A percentile compares a stretch with the other conserved stretches of the same genome.
These are phyloP conservation scores for Melanotus villosus DNA, from an alignment of 2,888 invertebrate species.

Conservation along the genomic window DNA sequence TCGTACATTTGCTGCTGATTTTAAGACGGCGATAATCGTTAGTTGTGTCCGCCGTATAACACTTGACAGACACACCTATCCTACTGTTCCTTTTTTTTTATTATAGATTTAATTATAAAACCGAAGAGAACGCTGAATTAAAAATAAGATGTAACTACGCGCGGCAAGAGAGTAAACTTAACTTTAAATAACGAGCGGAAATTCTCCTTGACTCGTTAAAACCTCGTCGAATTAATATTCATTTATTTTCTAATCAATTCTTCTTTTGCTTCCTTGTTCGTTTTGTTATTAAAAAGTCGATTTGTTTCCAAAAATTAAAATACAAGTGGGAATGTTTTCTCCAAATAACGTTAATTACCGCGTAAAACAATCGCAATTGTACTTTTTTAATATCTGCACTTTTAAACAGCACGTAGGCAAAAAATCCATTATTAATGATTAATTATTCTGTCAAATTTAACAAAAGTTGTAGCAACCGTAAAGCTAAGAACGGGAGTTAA, in stretches of 20 bases:
- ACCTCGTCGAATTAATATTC: no score
- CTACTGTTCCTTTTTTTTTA: slow-evolving; percentile 4
- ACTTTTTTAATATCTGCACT: not conserved
- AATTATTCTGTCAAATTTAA: not conserved
- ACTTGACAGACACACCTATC: slow-evolving; percentile 30
- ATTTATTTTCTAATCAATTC: no score
- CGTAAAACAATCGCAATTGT: not conserved
- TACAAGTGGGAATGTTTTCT: no score
- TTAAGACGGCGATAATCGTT: slow-evolving; percentile 29
- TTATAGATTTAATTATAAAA: slow-evolving; percentile 5
- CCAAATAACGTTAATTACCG: no score
- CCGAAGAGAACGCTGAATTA: not conserved
- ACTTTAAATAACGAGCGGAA: no score
- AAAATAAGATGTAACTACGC: slow-evolving; percentile 9
- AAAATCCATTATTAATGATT: not conserved
- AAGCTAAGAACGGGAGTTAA: not conserved
- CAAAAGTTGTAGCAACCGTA: not conserved
- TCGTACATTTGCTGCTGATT: slow-evolving; percentile 41
- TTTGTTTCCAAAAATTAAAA: no score
- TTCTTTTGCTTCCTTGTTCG: no score
- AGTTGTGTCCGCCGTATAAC: slow-evolving; percentile 20
- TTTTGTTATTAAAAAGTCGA: no score
- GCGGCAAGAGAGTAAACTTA: no score
- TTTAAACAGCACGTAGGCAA: not conserved
- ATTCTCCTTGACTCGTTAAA: no score